These are phyloP conservation scores for Diloba caeruleocephala DNA, from an alignment of 2,888 invertebrate genomes.

Conservation along the genomic window DNA sequence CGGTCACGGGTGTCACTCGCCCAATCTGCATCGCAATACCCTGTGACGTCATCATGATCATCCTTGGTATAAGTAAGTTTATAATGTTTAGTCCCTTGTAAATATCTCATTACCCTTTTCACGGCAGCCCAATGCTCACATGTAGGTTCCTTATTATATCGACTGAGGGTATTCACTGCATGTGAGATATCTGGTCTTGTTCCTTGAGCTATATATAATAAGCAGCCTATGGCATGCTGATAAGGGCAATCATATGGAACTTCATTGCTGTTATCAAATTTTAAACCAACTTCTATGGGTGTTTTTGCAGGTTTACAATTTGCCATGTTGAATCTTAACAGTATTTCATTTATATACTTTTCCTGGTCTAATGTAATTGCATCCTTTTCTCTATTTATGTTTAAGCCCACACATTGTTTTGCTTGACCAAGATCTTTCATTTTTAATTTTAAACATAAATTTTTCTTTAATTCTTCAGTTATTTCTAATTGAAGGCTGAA, in stretches of 20 bases:
- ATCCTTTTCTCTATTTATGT: background rate
- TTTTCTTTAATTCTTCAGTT: background rate
- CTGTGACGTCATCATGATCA: too few relatives aligned
- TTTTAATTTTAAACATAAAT: background rate
- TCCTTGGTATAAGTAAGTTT: too few relatives aligned
- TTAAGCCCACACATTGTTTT: slow-evolving; percentile 9
- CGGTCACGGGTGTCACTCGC: too few relatives aligned
- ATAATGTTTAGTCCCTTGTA: slow-evolving; percentile 8
- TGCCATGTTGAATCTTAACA: slow-evolving; percentile 9
- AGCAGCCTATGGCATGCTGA: slow-evolving; percentile 8
- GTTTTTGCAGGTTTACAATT: slow-evolving; percentile 14
- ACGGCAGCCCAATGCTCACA: slow-evolving; percentile 4
- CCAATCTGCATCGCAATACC: too few relatives aligned
- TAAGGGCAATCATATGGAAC: slow-evolving; percentile 3
- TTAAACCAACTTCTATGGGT: slow-evolving; percentile 9
- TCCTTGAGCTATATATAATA: slow-evolving; percentile 12
- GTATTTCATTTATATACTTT: slow-evolving; percentile 15
- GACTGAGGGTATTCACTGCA: slow-evolving; percentile 3
- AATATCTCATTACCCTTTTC: slow-evolving; percentile 10
- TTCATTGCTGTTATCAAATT: background rate
- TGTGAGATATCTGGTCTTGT: slow-evolving; percentile 19
- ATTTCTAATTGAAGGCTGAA: background rate
- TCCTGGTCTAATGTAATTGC: slow-evolving; percentile 8
- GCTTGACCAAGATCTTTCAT: slow-evolving; percentile 18
- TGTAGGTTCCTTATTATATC: slow-evolving; percentile 1